phyloP scores from a whole-genome alignment of 2,113 vertebrate species.

The Nesoenas mayeri region DNA sequence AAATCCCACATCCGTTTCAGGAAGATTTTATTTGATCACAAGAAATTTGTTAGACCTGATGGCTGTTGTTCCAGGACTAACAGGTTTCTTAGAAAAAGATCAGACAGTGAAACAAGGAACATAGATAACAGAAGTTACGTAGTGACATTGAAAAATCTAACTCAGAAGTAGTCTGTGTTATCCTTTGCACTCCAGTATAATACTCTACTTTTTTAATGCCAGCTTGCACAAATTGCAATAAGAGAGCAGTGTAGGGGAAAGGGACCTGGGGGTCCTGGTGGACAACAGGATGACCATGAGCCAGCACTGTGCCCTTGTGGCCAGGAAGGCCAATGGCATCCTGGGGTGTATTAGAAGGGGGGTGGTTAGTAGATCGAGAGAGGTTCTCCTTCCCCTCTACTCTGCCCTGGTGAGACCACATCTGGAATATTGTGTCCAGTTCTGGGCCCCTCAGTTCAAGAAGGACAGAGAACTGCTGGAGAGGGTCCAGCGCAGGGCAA shows the following conservation, averaged over 20 bases:
- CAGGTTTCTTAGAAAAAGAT: neutral
- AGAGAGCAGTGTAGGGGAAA: neutral
- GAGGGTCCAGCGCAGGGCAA: too few species aligned
- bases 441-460: too few species aligned
- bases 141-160: neutral
- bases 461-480: too few species aligned
- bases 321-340: too few species aligned
- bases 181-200: neutral
- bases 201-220: neutral
- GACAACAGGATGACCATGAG: too few species aligned
- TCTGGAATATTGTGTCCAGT: too few species aligned
- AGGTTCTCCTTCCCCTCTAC: too few species aligned
- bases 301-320: too few species aligned
- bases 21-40: neutral
- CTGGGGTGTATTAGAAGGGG: too few species aligned
- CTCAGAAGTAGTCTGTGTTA: neutral
- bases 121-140: neutral
- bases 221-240: neutral
- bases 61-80: neutral
- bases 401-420: too few species aligned
- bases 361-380: too few species aligned
- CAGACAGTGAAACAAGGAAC: neutral
- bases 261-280: too few species aligned
- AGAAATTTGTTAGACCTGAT: neutral
- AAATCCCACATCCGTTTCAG: neutral